These are phyloP conservation scores for Nebria brevicollis DNA, from an alignment of 2,888 invertebrate genomes.

Conservation along the genomic window DNA sequence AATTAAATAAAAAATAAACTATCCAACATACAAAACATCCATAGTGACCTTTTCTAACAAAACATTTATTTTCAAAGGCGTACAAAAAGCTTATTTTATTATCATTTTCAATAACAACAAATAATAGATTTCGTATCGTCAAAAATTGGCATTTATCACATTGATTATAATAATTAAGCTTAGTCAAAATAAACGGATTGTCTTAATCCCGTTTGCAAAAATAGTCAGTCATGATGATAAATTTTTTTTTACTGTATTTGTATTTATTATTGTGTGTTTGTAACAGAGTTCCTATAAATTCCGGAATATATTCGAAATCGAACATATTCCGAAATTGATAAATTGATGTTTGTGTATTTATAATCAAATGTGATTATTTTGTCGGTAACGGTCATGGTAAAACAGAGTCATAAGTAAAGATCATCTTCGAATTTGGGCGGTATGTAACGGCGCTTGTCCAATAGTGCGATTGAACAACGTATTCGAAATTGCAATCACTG, in stretches of 20 bases:
- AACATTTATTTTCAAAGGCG: constrained; percentile 39
- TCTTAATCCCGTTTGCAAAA: constrained; percentile 40
- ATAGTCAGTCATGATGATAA: constrained; percentile 30
- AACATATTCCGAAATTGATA: no score
- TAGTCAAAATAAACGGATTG: constrained; percentile 34
- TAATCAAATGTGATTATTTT: constrained; percentile 20
- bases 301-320: no score
- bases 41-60: constrained; percentile 21
- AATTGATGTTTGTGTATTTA: background rate
- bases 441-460: constrained; percentile 53
- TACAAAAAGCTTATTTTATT: constrained; percentile 44
- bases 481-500: constrained; percentile 85
- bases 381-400: constrained; percentile 50
- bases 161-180: constrained; percentile 23
- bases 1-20: constrained; percentile 23
- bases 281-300: no score
- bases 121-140: constrained; percentile 30
- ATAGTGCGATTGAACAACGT: constrained; percentile 75
- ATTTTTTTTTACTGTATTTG: background rate
- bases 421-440: constrained; percentile 50
- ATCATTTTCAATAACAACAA: constrained; percentile 4
- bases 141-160: constrained; percentile 41
- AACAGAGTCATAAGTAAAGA: constrained; percentile 52
- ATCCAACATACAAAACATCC: constrained; percentile 25
- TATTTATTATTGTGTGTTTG: background rate